phyloP scores from a whole-genome alignment of 2,888 invertebrate species.

The Dynastes maya region DNA sequence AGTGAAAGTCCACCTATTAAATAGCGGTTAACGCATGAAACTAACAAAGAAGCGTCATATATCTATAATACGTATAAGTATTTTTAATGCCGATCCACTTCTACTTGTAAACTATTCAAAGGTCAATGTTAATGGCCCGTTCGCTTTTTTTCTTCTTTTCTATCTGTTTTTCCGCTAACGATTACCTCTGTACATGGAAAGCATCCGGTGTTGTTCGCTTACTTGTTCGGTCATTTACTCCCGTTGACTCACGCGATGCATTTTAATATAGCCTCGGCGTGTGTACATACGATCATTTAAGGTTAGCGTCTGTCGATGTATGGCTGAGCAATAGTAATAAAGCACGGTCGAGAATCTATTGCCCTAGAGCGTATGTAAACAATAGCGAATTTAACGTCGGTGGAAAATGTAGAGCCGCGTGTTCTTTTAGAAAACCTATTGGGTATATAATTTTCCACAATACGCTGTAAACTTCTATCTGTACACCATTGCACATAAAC shows the following conservation, averaged over 20 bases:
- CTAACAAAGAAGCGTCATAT: conserved; percentile 18
- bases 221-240: conserved; percentile 40
- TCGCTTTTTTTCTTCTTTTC: conserved; percentile 21
- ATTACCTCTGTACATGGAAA: conserved; percentile 21
- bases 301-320: conserved; percentile 22
- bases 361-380: conserved; percentile 2
- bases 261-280: conserved; percentile 35
- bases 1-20: conserved; percentile 17
- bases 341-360: conserved; percentile 7
- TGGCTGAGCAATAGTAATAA: conserved; percentile 7
- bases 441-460: too few relatives aligned
- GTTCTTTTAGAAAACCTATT: too few relatives aligned
- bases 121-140: conserved; percentile 42
- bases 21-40: not conserved
- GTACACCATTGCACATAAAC: too few relatives aligned
- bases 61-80: conserved; percentile 9
- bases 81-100: conserved; percentile 31
- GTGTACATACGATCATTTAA: conserved; percentile 10
- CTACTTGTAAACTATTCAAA: conserved; percentile 38
- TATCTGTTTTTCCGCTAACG: conserved; percentile 40
- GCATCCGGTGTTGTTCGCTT: conserved; percentile 45
- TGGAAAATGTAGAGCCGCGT: not conserved
- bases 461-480: too few relatives aligned
- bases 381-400: not conserved
- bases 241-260: conserved; percentile 44